Conservation (phyloP, 2,888 invertebrate genomes). For the Nephrocerus scutellatus region DNA sequence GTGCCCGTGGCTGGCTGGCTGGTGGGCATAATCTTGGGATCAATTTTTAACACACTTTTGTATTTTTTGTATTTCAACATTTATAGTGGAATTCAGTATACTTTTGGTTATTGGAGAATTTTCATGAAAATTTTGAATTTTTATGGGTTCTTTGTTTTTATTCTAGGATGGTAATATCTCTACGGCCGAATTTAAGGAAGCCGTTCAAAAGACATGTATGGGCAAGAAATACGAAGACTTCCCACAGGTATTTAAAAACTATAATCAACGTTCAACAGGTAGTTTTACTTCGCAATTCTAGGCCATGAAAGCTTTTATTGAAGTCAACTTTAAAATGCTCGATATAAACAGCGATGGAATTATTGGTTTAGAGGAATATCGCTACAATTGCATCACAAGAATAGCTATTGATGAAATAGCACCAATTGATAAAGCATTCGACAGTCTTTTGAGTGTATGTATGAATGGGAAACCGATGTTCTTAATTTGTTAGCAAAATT, state of each 20-base stretch:
- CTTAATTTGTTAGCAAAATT: conserved; percentile 3
- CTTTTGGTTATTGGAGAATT: too few relatives aligned
- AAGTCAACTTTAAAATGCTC: conserved; percentile 73
- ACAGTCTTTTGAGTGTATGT: conserved; percentile 68
- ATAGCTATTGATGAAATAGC: conserved; percentile 72
- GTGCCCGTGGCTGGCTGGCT: too few relatives aligned
- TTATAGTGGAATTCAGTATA: too few relatives aligned
- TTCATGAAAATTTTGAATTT: conserved; percentile 6
- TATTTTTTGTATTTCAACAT: too few relatives aligned
- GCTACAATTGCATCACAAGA: conserved; percentile 74
- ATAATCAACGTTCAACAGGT: not conserved
- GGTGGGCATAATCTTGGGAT: too few relatives aligned
- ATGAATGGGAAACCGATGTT: conserved; percentile 7
- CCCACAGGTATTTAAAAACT: conserved; percentile 56
- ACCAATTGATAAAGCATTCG: conserved; percentile 69
- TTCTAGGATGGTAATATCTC: conserved; percentile 72
- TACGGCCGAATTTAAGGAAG: conserved; percentile 72
- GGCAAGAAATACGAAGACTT: conserved; percentile 71
- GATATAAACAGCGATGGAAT: conserved; percentile 75
- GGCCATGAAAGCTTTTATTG: conserved; percentile 80
- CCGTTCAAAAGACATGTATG: conserved; percentile 72
- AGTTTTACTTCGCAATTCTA: conserved; percentile 15
- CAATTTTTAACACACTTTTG: too few relatives aligned
- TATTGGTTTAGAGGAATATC: conserved; percentile 70
- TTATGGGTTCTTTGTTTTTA: conserved; percentile 21